phyloP scores from a whole-genome alignment of 2,888 invertebrate genomes.

The Drosophila longiperda region DNA sequence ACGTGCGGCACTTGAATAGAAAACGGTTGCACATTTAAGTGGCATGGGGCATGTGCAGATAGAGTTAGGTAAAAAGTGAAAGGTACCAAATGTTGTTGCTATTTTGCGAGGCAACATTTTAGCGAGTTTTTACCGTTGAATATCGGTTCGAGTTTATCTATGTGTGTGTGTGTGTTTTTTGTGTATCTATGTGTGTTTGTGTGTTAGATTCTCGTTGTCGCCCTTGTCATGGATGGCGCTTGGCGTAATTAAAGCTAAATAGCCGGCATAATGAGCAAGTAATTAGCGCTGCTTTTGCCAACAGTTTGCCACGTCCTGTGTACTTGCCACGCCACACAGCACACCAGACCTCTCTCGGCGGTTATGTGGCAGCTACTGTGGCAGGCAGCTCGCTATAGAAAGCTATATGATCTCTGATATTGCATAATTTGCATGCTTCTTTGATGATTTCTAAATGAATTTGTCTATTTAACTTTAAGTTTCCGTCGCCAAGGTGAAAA shows the following conservation, averaged over 20 bases:
- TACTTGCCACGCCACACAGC: slow-evolving; percentile 13
- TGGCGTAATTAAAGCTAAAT: slow-evolving; percentile 81
- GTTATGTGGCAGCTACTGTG: slow-evolving; percentile 20
- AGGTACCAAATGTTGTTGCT: slow-evolving; percentile 61
- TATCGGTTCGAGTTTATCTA: slow-evolving; percentile 50
- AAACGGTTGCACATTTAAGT: slow-evolving; percentile 70
- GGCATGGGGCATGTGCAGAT: background rate
- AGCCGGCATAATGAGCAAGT: slow-evolving; percentile 82
- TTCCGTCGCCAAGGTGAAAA: background rate
- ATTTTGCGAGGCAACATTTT: slow-evolving; percentile 53
- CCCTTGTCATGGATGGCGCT: slow-evolving; percentile 71
- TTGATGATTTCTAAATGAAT: slow-evolving; percentile 6
- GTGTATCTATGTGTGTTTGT: slow-evolving; percentile 17
- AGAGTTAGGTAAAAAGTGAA: slow-evolving; percentile 69
- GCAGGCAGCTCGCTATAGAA: slow-evolving; percentile 9
- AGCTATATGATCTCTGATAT: slow-evolving; percentile 27
- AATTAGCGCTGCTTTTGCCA: slow-evolving; percentile 76
- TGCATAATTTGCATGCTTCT: slow-evolving; percentile 42
- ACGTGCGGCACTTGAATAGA: slow-evolving; percentile 59
- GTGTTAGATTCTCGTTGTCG: slow-evolving; percentile 54
- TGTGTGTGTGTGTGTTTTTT: slow-evolving; percentile 23
- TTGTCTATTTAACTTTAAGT: slow-evolving; percentile 1
- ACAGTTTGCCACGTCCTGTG: slow-evolving; percentile 52
- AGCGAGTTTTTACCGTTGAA: slow-evolving; percentile 64
- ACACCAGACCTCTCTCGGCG: background rate